Evolutionary conservation across 1,140 invertebrate species (phyloP), one percentile per base, ranked within the genome.

Genomic region (Sarcophaga peregrina): DNA sequence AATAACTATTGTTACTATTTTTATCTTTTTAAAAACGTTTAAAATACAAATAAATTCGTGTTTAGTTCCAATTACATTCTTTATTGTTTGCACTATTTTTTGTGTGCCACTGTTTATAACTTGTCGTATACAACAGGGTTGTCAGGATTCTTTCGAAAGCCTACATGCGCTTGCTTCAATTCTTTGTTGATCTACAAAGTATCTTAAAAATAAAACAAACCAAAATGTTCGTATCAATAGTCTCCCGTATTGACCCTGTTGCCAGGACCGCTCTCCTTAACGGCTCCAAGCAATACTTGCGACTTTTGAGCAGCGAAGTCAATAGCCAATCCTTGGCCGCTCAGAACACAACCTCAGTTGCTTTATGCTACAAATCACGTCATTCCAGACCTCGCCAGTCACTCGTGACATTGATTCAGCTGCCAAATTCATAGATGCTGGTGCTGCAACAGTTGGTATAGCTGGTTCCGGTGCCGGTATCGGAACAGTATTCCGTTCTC

Each of bases 391-490:
- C 86, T 96, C 96, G 87, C 93, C 95, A 87, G 93, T 97, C 85
- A 94, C 94, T 85, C 94, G 95, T 90, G 99, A 99, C 92, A 99
- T 99, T 94, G 99, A 99, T 93, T 99, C 98, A 87, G 99, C 99
- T 91, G 99, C 99, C 90, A 99, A 99, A 94, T 99, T 99, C 92
- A 99, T 99, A 93, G 98, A 98, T 91, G 98, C 98, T 93, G 98
- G 98, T 92, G 98, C 98, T 91, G 98, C 98, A 90, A 99, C 98
- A 90, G 98, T 99, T 86, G 99, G 99, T 93, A 98, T 99, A 85
- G 99, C 98, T 92, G 99, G 99, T 91, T 99, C 98, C 91, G 97
- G 97, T 93, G 97, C 97, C 93, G 98, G 98, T 93, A 99, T 99
- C 92, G 98, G 98, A 92, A 97, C 97, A 90, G 98, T 99, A 83